These are phyloP conservation scores for Myotis lucifugus DNA, from an alignment of 2,113 vertebrate genomes.

Conservation along the genomic window DNA sequence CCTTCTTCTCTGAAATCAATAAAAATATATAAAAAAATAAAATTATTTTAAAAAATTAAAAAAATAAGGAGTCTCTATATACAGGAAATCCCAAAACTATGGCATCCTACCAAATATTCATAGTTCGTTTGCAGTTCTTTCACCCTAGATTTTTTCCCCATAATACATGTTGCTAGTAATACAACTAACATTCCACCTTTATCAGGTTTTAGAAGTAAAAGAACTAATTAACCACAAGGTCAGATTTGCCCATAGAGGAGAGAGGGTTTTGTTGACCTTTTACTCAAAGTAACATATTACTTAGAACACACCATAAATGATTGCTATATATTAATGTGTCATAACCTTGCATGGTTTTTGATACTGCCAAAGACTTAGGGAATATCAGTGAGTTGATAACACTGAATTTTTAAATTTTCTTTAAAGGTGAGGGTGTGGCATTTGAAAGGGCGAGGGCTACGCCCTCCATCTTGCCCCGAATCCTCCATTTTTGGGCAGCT, in stretches of 20 bases:
- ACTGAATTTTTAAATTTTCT: background rate
- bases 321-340: background rate
- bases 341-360: background rate
- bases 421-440: background rate
- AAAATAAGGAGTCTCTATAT: background rate
- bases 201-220: slow-evolving; percentile 18
- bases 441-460: too few species aligned
- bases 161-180: background rate
- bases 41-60: too few species aligned
- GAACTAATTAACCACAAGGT: background rate
- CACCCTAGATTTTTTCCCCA: slow-evolving; percentile 12
- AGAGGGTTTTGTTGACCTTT: background rate
- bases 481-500: too few species aligned
- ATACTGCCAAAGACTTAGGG: background rate
- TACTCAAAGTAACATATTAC: background rate
- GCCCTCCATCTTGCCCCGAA: too few species aligned
- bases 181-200: background rate
- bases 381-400: background rate
- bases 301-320: background rate
- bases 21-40: too few species aligned
- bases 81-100: background rate
- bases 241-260: background rate
- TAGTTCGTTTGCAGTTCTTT: slow-evolving; percentile 11
- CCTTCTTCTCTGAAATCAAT: too few species aligned
- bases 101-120: background rate